phyloP scores from a whole-genome alignment of 2,797 vertebrate species.

The Phyllotis vaccarum region DNA sequence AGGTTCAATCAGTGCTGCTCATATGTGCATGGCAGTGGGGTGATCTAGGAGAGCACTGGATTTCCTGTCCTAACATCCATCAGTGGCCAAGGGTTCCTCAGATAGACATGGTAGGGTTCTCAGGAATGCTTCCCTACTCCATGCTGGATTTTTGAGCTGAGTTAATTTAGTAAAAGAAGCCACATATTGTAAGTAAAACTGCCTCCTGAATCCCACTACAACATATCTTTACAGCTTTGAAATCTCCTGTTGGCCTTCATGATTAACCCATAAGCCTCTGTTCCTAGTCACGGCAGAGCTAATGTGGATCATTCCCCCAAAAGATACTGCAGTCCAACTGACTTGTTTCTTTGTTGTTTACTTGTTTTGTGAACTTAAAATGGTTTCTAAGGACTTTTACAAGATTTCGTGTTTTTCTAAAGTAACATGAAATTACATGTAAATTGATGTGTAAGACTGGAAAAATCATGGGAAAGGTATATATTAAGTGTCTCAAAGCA shows the following conservation, averaged over 20 bases:
- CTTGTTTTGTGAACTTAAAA: neutral
- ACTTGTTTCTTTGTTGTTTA: neutral
- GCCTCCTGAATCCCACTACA: too few species aligned
- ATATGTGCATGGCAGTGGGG: neutral
- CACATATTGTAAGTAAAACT: too few species aligned
- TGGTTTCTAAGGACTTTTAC: neutral
- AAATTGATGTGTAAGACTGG: neutral
- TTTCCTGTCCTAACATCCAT: neutral
- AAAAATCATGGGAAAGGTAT: neutral
- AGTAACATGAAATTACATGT: neutral
- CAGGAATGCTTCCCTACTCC: neutral
- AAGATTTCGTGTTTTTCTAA: neutral
- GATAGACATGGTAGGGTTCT: neutral
- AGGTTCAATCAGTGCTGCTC: neutral
- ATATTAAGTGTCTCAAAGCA: neutral
- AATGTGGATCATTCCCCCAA: neutral
- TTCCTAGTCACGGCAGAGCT: neutral
- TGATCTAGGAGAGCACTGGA: neutral
- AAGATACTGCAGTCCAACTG: neutral
- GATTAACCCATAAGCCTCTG: neutral
- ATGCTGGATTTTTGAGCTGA: neutral
- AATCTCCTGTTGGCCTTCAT: neutral
- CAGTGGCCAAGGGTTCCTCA: neutral
- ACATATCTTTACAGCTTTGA: too few species aligned
- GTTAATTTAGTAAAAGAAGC: neutral